Base-by-base conservation (phyloP, 1,140 invertebrate species). In the Drosophila watanabei region DNA sequence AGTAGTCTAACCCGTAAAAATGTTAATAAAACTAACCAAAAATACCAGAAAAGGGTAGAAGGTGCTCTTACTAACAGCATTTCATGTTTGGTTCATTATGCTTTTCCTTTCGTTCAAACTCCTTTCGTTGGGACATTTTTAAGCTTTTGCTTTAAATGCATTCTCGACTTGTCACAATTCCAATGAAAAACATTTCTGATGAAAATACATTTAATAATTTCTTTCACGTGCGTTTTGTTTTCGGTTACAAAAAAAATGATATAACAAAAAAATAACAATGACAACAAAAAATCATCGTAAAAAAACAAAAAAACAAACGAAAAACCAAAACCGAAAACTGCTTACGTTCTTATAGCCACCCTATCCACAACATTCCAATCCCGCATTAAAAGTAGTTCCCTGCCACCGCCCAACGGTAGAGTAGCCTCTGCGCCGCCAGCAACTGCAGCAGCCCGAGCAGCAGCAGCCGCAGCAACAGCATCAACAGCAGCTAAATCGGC, bases 321-420 rank as follows among this genome's bases (percentile, higher is more conserved):
- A 84, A 75, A 75, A 48, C 65, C 52, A 71, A 79, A 61, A 75
- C 70, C 78, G 75, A 80, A 81, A 89, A 82, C 69, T 87, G 90
- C 82, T 91, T 87, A 87, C 85, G 86, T 87, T 92, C 78, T 94
- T 94, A 91, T 94, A 94, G 94, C 94, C 72, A 94, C 94, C 93
- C 90, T 94, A 86, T 92, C 92, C 88, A 94, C 94, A 86, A 93
- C 93, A 92, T 92, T 92, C 86, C 93, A 93, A 91, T 93, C 92
- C 90, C 94, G 94, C 90, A 93, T 94, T 87, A 94, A 94, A 94
- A 94, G 93, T 94, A 94, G 93, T 93, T 93, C 93, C 80, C 80
- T 91, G 77, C 87, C 92, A 87, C 84, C 92, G 80, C 85, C 91
- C 81, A 92, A 80, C 71, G 92, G 92, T 93, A 93, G 84, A 92